Base-by-base conservation (phyloP, 2,888 invertebrate species). In the Agriopis aurantiaria region DNA sequence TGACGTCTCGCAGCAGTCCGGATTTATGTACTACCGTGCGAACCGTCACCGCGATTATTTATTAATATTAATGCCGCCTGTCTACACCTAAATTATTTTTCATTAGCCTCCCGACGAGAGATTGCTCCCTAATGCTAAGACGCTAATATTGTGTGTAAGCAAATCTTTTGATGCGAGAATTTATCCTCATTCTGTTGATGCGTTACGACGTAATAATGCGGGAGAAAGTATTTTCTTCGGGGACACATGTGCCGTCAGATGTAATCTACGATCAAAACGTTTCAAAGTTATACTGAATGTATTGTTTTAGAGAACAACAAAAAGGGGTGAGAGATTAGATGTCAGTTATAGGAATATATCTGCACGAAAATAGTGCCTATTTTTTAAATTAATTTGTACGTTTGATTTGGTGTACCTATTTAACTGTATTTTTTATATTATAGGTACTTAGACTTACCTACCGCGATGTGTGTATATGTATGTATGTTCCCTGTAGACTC, bases 1-100 rank as follows among this genome's bases (percentile, higher is more conserved):
- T 92, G 92, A 91, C 92, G 91, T 85, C 85, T 84, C 84, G 78
- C 88, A 87, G 86, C 89, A 83, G 80, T 80, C 85, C 81, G 87
- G 90, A 91, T 91, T 92, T 92, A 92, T 91, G 84, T 87, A 90
- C 85, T 84, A 82, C 88, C 88, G 88, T 91, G 91, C 87, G 88
- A 91, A 90, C 89, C 82, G 90, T 89, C 89, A 85, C 87, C 87
- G 87, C 46, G 89, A 87, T 88, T 91, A 89, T 90, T 89, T 89
- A 92, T 92, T 91, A 89, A 89, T 89, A 92, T 92, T 88, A 91
- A 92, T 91, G 88, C 80, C 75, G 73, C 77, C 85, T 85, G 91
- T 92, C 91, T 87, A 74, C 91, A 84, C 83, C 82, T 77, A 85
- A 89, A 89, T 90, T 87, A 89, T 90, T 90, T 89, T 88, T 88